phyloP scores from a whole-genome alignment of 2,113 vertebrate species.

The Callorhinus ursinus region DNA sequence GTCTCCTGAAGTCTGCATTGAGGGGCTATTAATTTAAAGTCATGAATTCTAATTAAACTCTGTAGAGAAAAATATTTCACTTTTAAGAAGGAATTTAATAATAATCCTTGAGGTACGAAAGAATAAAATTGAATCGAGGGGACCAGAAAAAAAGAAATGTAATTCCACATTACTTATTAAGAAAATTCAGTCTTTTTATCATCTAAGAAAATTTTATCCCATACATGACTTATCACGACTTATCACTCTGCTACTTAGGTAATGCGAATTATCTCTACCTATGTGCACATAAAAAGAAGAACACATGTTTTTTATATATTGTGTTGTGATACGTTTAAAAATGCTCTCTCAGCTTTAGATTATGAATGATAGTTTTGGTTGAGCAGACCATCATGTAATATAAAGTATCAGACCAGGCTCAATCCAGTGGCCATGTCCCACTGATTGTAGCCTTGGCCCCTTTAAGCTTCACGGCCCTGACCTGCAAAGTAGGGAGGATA shows the following conservation, averaged over 20 bases:
- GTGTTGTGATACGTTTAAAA: not conserved
- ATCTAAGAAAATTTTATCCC: not conserved
- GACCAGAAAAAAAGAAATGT: not conserved
- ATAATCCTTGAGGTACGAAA: not conserved
- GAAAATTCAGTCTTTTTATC: not conserved
- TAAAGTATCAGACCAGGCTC: not conserved
- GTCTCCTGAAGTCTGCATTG: not conserved
- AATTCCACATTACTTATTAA: not conserved
- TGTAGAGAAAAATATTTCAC: not conserved
- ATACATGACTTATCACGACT: not conserved
- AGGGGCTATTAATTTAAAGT: not conserved
- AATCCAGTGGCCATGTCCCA: accelerated
- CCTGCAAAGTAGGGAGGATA: not conserved
- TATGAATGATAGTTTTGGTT: not conserved
- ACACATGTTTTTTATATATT: not conserved
- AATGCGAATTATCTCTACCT: not conserved
- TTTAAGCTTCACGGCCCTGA: not conserved
- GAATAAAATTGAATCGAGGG: not conserved
- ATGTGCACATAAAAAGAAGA: not conserved
- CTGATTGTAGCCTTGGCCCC: not conserved
- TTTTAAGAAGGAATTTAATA: constrained; percentile 41
- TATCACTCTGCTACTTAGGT: not conserved
- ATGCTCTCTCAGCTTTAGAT: not conserved
- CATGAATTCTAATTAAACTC: constrained; percentile 24
- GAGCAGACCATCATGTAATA: not conserved